phyloP scores from a whole-genome alignment of 2,113 vertebrate genomes.

The Oxyura jamaicensis region DNA sequence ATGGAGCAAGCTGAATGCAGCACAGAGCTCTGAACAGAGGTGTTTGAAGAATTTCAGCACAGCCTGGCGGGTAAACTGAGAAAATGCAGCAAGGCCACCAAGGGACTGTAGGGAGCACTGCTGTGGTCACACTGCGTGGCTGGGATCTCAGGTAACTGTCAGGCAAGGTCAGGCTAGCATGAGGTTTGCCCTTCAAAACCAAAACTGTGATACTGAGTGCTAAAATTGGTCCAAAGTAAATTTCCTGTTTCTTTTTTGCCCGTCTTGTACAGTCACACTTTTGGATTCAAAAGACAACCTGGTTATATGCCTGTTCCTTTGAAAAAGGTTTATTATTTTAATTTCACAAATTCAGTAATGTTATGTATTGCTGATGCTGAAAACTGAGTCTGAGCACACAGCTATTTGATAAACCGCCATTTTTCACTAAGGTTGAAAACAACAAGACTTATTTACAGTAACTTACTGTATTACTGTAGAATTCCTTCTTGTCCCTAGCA shows the following conservation, averaged over 20 bases:
- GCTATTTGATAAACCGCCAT: not conserved
- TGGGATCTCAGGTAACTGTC: not conserved
- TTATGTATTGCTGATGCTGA: not conserved
- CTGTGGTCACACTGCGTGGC: not conserved
- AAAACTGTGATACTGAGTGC: not conserved
- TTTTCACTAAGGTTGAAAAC: not conserved
- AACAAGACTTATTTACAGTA: not conserved
- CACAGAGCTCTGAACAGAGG: not conserved
- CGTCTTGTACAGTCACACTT: not conserved
- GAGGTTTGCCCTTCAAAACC: not conserved
- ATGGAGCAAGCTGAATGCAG: not conserved
- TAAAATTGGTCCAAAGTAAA: not conserved
- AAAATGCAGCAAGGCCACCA: not conserved
- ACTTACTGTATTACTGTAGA: not conserved
- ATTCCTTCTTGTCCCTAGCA: not conserved
- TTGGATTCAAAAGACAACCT: not conserved
- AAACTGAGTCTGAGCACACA: not conserved
- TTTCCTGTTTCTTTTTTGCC: not conserved
- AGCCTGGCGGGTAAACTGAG: conserved; percentile 62
- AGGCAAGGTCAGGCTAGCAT: not conserved
- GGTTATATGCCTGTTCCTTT: not conserved
- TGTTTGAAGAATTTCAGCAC: conserved; percentile 61
- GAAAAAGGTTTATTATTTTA: not conserved
- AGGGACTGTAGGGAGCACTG: not conserved
- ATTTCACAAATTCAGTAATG: not conserved